These are phyloP conservation scores for Coregonus sp. DNA, from an alignment of 2,797 vertebrate species.

Conservation along the genomic window DNA sequence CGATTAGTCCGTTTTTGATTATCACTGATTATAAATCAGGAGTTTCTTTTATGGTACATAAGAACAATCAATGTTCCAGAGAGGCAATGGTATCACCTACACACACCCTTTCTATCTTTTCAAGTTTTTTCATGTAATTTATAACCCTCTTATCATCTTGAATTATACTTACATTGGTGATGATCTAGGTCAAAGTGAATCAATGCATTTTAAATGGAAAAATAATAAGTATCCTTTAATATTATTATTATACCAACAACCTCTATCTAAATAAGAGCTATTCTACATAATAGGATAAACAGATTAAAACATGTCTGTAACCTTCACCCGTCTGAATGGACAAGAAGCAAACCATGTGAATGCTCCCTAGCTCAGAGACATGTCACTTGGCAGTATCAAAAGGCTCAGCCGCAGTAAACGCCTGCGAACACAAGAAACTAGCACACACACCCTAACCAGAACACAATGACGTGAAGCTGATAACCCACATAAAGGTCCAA, in stretches of 20 bases:
- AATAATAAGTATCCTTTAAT: not conserved
- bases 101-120: not conserved
- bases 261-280: not conserved
- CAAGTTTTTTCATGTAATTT: no score
- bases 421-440: not conserved
- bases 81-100: not conserved
- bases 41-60: no score
- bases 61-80: no score
- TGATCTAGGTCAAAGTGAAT: no score
- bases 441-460: conserved; percentile 21
- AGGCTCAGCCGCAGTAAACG: conserved; percentile 5
- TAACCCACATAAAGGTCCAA: conserved; percentile 10
- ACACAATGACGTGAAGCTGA: conserved; percentile 29
- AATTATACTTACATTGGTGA: no score
- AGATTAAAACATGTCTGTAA: not conserved
- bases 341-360: not conserved
- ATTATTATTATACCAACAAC: not conserved
- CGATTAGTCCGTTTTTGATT: not conserved
- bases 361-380: not conserved
- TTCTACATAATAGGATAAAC: not conserved
- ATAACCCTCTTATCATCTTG: no score
- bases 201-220: no score
- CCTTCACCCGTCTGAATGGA: conserved; percentile 13
- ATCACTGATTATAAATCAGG: not conserved
- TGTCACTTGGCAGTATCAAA: conserved; percentile 15